Percentiles rank a stretch among this genome's conserved stretches.
Conservation (phyloP, 2,113 vertebrate genomes). For the Tricholaema leucomelas region DNA sequence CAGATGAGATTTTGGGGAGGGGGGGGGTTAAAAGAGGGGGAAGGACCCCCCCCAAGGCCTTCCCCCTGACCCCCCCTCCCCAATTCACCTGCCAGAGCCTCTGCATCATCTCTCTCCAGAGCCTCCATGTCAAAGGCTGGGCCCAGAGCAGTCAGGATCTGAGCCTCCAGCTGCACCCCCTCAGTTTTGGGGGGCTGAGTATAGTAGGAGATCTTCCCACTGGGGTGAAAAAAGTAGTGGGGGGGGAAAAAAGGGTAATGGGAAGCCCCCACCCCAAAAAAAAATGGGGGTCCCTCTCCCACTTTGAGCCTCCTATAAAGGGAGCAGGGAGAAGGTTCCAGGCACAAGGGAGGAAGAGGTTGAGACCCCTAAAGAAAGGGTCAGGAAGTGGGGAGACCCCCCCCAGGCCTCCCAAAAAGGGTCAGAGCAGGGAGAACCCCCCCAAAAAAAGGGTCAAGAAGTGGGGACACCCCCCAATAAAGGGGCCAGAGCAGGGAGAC, state of each 20-base stretch:
- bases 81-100: neutral
- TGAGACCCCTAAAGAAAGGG: neutral
- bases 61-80: too few relatives aligned
- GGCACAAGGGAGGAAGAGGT: too few relatives aligned
- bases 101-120: neutral
- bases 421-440: too few relatives aligned
- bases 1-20: neutral
- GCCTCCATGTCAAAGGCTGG: neutral
- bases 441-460: neutral
- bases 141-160: neutral
- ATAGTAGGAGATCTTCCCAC: neutral
- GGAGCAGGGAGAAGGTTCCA: too few relatives aligned
- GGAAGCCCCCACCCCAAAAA: neutral
- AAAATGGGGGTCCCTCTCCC: too few relatives aligned
- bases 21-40: fast-evolving
- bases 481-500: too few relatives aligned
- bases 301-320: too few relatives aligned
- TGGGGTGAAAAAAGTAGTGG: fast-evolving
- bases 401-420: too few relatives aligned
- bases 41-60: too few relatives aligned
- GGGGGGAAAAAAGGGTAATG: too few relatives aligned
- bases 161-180: constrained; percentile 3
- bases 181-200: neutral
- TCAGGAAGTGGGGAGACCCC: too few relatives aligned
- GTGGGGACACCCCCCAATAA: neutral